A percentile compares a stretch with the other conserved stretches of the same genome.
phyloP scores from a whole-genome alignment of 2,888 invertebrate species.

The Nephrocerus scutellatus region DNA sequence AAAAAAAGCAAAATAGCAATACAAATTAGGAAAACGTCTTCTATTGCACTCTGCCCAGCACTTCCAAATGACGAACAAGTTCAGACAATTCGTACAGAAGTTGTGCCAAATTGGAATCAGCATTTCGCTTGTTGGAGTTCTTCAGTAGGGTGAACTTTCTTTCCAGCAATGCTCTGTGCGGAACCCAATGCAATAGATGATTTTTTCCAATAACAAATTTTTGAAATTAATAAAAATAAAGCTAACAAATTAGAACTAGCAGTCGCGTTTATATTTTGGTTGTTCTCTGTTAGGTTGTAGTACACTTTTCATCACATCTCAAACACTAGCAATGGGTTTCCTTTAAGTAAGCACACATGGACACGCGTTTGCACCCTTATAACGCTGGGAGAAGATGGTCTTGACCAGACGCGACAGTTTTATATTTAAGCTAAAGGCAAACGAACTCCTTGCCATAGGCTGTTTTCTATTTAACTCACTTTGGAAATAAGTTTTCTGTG shows the following conservation, averaged over 20 bases:
- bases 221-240: constrained; percentile 19
- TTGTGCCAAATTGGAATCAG: constrained; percentile 35
- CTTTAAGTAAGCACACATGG: no score
- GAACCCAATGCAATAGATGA: constrained; percentile 31
- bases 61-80: constrained; percentile 34
- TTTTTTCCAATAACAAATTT: constrained; percentile 23
- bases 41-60: constrained; percentile 27
- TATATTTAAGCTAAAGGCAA: no score
- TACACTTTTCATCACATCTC: neutral
- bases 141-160: constrained; percentile 10
- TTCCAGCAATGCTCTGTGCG: constrained; percentile 42
- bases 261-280: constrained; percentile 9
- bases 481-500: no score
- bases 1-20: constrained; percentile 13
- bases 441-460: no score
- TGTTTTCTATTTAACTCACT: no score
- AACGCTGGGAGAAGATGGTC: no score
- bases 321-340: no score
- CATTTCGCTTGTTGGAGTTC: constrained; percentile 30
- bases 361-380: no score
- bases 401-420: no score
- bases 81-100: constrained; percentile 45
- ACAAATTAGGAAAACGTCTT: constrained; percentile 2
- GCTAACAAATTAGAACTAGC: constrained; percentile 35
- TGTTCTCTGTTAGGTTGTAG: neutral